These are phyloP conservation scores for Branchipolynoe longqiensis DNA, from an alignment of 2,888 invertebrate species.

Conservation along the genomic window DNA sequence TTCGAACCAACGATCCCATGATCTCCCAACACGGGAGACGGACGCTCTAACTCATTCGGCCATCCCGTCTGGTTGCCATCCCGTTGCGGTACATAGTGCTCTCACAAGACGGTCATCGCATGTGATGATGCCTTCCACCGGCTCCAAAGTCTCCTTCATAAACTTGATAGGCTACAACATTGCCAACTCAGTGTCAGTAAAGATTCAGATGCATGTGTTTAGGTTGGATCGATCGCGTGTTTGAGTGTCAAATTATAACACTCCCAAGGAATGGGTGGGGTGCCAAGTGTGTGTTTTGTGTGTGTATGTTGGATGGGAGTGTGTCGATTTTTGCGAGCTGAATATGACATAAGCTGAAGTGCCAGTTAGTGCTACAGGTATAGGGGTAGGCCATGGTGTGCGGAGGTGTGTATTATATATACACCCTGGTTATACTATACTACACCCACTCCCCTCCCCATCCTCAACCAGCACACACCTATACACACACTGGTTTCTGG, in stretches of 20 bases:
- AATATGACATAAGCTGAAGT: not conserved
- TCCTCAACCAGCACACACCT: not conserved
- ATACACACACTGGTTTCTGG: not conserved
- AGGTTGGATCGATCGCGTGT: not conserved
- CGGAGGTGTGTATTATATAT: slow-evolving; percentile 1
- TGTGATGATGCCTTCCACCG: too few species aligned
- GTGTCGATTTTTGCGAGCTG: not conserved
- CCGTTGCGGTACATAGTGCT: too few species aligned
- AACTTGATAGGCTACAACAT: not conserved
- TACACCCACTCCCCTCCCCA: not conserved
- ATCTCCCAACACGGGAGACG: too few species aligned
- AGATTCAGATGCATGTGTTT: slow-evolving; percentile 1
- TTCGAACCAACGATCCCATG: too few species aligned
- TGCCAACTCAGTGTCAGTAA: slow-evolving; percentile 1
- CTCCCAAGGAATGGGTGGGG: too few species aligned
- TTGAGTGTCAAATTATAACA: not conserved
- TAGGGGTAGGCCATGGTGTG: not conserved
- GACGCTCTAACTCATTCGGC: too few species aligned
- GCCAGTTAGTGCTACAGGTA: not conserved
- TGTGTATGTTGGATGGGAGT: too few species aligned
- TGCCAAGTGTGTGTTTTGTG: too few species aligned
- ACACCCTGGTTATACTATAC: not conserved
- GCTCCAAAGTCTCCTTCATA: too few species aligned
- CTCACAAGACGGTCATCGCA: too few species aligned
- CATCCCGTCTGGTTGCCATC: too few species aligned